A percentile compares a stretch with the other conserved stretches of the same genome.
Evolutionary conservation across 2,888 invertebrate species (phyloP).

Genomic region (Stratiomys singularior): DNA sequence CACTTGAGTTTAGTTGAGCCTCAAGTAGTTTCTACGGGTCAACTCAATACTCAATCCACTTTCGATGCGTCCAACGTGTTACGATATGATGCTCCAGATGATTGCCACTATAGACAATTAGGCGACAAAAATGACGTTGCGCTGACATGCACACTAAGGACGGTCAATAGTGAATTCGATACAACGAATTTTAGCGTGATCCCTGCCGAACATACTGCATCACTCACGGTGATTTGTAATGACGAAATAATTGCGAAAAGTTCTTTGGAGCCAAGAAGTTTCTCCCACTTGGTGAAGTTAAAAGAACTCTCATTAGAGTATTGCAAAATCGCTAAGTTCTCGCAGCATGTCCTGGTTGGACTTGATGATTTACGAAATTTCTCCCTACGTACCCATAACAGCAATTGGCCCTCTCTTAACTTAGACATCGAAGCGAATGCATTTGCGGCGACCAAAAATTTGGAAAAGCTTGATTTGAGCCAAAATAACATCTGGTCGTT

Average conservation of each 20-base stretch:
- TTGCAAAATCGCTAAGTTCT: slow-evolving; percentile 88
- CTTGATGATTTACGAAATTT: slow-evolving; percentile 84
- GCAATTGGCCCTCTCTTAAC: slow-evolving; percentile 85
- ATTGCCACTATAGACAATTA: slow-evolving; percentile 69
- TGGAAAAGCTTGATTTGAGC: slow-evolving; percentile 86
- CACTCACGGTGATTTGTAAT: slow-evolving; percentile 81
- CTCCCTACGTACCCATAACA: slow-evolving; percentile 85
- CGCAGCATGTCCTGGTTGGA: slow-evolving; percentile 81
- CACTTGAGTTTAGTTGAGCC: not conserved
- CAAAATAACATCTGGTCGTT: slow-evolving; percentile 91
- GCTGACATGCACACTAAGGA: slow-evolving; percentile 81
- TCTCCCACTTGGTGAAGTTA: slow-evolving; percentile 82
- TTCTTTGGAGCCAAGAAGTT: slow-evolving; percentile 79
- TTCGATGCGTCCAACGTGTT: slow-evolving; percentile 41
- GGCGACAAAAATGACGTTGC: slow-evolving; percentile 74
- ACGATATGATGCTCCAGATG: slow-evolving; percentile 84
- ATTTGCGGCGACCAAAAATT: slow-evolving; percentile 79
- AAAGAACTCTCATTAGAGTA: slow-evolving; percentile 84
- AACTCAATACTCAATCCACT: slow-evolving; percentile 15
- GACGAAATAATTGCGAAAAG: slow-evolving; percentile 83
- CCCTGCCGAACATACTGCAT: slow-evolving; percentile 83
- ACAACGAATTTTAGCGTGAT: slow-evolving; percentile 90
- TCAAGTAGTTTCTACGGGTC: not conserved
- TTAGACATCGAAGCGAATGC: slow-evolving; percentile 83
- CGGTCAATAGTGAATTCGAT: slow-evolving; percentile 88